A percentile compares a stretch with the other conserved stretches of the same genome.
Evolutionary conservation across 2,888 invertebrate species (phyloP).

Genomic region (Periphyllus acericola): DNA sequence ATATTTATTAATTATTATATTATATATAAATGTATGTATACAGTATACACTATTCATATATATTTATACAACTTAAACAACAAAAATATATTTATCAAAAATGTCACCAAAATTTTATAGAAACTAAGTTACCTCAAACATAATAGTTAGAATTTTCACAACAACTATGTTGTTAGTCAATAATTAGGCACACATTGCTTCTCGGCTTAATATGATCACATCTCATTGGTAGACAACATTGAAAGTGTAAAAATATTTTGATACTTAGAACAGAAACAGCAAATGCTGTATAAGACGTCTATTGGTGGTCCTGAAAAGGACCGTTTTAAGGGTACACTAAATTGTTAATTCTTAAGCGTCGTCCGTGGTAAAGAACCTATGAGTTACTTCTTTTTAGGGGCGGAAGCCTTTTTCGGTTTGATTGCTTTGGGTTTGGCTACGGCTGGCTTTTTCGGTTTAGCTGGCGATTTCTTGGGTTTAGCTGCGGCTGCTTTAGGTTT

Average conservation of each 20-base stretch:
- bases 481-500: background rate
- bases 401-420: background rate
- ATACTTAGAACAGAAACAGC: no score
- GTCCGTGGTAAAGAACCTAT: no score
- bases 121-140: constrained; percentile 52
- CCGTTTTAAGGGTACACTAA: background rate
- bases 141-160: constrained; percentile 57
- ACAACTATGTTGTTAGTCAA: no score
- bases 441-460: background rate
- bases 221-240: no score
- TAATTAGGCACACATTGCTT: no score
- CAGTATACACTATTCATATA: constrained; percentile 15
- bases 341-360: no score
- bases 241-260: no score
- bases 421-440: no score
- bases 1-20: background rate
- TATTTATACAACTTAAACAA: constrained; percentile 35
- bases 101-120: constrained; percentile 51
- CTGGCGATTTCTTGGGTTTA: background rate
- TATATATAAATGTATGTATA: constrained; percentile 9
- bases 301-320: constrained; percentile 24
- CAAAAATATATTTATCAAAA: constrained; percentile 55
- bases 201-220: no score
- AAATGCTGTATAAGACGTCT: no score
- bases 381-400: background rate